Conservation (phyloP, 2,888 invertebrate genomes). For the Amphimallon solstitiale region DNA sequence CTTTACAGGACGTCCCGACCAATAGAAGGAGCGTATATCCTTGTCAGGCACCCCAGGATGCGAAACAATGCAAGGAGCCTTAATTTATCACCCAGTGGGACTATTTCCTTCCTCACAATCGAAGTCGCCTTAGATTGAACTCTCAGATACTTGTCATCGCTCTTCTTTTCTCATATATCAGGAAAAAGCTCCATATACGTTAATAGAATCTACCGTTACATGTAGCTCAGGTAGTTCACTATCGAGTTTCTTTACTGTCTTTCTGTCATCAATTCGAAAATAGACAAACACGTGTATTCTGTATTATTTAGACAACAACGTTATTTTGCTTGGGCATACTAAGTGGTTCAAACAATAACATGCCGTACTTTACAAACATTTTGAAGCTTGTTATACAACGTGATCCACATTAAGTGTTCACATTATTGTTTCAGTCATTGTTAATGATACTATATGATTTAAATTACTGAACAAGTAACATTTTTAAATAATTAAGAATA, state of each 20-base stretch:
- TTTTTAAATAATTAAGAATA: too few species aligned
- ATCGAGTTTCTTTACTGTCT: constrained; percentile 44
- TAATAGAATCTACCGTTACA: constrained; percentile 42
- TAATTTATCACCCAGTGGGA: constrained; percentile 63
- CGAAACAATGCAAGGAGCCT: constrained; percentile 61
- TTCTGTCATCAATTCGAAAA: constrained; percentile 29
- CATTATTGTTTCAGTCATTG: too few species aligned
- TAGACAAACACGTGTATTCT: neutral
- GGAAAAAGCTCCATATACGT: constrained; percentile 44
- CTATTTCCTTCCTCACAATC: constrained; percentile 61
- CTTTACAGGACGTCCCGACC: constrained; percentile 54
- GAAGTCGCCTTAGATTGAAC: constrained; percentile 61
- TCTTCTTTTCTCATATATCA: constrained; percentile 53
- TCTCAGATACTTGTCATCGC: constrained; percentile 60
- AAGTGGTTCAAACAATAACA: neutral
- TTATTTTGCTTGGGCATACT: constrained; percentile 14
- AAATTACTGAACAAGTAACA: too few species aligned
- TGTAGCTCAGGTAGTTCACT: constrained; percentile 49
- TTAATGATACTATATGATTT: too few species aligned
- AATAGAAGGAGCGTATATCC: constrained; percentile 59
- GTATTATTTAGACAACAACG: neutral
- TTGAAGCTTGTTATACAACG: too few species aligned
- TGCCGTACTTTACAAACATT: too few species aligned
- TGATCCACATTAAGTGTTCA: too few species aligned
- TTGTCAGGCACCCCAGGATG: constrained; percentile 60